A percentile compares a stretch with the other conserved stretches of the same genome.
Conservation (phyloP, 1,140 invertebrate species). For the Maconellicoccus hirsutus region DNA sequence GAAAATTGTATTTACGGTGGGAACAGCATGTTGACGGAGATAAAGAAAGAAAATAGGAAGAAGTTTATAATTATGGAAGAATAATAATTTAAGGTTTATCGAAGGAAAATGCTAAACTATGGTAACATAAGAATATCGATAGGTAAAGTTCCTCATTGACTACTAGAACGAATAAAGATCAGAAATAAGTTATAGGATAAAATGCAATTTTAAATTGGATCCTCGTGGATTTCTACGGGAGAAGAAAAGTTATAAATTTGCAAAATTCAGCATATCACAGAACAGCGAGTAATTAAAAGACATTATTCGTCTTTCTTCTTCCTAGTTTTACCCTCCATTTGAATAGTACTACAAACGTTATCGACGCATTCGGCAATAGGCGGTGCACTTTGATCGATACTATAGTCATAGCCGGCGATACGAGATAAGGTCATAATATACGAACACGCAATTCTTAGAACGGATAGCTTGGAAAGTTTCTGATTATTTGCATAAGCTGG, state of each 20-base stretch:
- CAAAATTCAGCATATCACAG: not conserved
- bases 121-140: not conserved
- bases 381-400: constrained; percentile 37
- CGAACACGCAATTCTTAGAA: constrained; percentile 78
- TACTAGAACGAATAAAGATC: not conserved
- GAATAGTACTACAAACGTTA: constrained; percentile 73
- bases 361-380: constrained; percentile 67
- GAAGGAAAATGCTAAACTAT: not conserved
- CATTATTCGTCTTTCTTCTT: constrained; percentile 65
- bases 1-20: too few species aligned
- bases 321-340: constrained; percentile 78
- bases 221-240: not conserved
- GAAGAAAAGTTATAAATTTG: not conserved
- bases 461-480: constrained; percentile 82
- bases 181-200: not conserved
- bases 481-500: constrained; percentile 86
- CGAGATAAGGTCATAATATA: constrained; percentile 74
- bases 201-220: not conserved
- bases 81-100: not conserved
- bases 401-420: constrained; percentile 51
- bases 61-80: too few species aligned
- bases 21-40: not conserved
- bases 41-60: not conserved
- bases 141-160: not conserved
- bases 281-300: not conserved